These are phyloP conservation scores for Penaeus monodon DNA, from an alignment of 2,888 invertebrate genomes.

Conservation along the genomic window DNA sequence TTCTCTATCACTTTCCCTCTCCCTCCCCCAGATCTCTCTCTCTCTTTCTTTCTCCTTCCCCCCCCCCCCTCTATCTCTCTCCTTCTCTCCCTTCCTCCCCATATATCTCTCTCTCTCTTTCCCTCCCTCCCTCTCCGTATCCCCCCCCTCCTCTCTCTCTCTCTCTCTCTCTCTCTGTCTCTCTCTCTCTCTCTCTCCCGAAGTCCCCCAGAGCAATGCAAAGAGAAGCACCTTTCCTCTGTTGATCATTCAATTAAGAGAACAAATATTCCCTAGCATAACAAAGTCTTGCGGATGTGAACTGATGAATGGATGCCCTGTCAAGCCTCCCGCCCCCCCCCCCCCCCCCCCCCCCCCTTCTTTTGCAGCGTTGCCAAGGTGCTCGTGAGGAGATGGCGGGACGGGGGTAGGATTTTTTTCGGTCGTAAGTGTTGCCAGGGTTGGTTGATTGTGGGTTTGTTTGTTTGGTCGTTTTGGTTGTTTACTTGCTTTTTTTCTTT, in stretches of 20 bases:
- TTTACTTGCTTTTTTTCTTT: too few relatives aligned
- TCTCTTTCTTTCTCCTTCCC: too few relatives aligned
- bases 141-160: background rate
- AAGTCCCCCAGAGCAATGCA: conserved; percentile 34
- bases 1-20: too few relatives aligned
- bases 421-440: conserved; percentile 29
- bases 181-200: conserved; percentile 3
- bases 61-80: too few relatives aligned
- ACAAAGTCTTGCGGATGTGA: conserved; percentile 47
- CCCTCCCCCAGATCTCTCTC: too few relatives aligned
- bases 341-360: too few relatives aligned
- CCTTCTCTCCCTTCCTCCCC: too few relatives aligned
- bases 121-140: too few relatives aligned
- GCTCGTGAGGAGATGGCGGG: conserved; percentile 28
- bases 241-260: conserved; percentile 60
- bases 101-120: background rate
- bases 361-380: conserved; percentile 32
- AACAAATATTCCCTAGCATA: conserved; percentile 52
- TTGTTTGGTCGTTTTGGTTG: too few relatives aligned
- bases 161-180: background rate
- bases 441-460: background rate
- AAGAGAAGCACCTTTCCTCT: conserved; percentile 56
- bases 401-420: background rate
- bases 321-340: conserved; percentile 23
- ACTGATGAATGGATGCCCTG: conserved; percentile 52